Conservation (phyloP, 2,888 invertebrate species). For the Synergus laeviventris region DNA sequence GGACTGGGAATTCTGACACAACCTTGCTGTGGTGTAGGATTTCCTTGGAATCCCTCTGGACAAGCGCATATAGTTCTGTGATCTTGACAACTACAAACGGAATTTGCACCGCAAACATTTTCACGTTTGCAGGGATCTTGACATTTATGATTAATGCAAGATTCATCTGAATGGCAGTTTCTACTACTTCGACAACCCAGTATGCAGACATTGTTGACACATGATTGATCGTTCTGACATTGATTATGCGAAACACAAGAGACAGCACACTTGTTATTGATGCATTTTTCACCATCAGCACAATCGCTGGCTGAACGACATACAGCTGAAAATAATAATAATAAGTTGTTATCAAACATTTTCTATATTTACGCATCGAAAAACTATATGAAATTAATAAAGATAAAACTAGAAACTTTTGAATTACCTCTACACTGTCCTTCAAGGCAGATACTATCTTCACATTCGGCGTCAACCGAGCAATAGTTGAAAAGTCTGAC, state of each 20-base stretch:
- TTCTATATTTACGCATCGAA: background rate
- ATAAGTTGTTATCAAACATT: background rate
- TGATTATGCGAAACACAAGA: conserved; percentile 89
- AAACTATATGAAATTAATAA: background rate
- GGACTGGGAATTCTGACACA: conserved; percentile 88
- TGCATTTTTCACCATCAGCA: conserved; percentile 86
- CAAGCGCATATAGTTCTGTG: conserved; percentile 89
- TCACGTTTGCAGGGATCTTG: conserved; percentile 87
- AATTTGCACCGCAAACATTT: conserved; percentile 90
- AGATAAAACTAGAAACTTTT: background rate
- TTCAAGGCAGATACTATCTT: conserved; percentile 86
- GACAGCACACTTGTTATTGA: conserved; percentile 86
- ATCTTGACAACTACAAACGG: conserved; percentile 85
- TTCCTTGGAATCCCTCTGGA: conserved; percentile 90
- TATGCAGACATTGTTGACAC: conserved; percentile 86
- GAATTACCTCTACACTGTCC: conserved; percentile 85
- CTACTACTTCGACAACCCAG: conserved; percentile 91
- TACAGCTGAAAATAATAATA: conserved; percentile 55
- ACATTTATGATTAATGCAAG: conserved; percentile 91
- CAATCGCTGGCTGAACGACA: conserved; percentile 88
- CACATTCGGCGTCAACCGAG: conserved; percentile 85
- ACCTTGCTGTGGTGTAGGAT: conserved; percentile 91
- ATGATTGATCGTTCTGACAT: conserved; percentile 88
- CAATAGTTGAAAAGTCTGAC: conserved; percentile 84
- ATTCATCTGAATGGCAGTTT: conserved; percentile 86